Evolutionary conservation across 2,797 vertebrate species (phyloP), one percentile per base, ranked within the genome.

Genomic region (Crenuchus spilurus): DNA sequence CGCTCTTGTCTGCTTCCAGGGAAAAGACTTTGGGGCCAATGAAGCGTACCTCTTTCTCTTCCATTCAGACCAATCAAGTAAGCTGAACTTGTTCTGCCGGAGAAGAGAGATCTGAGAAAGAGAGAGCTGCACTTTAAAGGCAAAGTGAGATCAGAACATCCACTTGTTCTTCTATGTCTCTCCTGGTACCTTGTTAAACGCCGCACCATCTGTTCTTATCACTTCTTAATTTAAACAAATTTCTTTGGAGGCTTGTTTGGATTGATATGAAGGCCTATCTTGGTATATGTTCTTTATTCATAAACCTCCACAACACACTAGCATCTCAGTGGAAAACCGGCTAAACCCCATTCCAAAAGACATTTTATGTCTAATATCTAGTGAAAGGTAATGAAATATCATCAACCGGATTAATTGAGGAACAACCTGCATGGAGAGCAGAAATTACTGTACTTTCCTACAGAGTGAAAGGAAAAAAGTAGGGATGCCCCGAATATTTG

Each of bases 131-230:
- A 26, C 49, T 52, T 52, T 28, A 52, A 52, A 52, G 13, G 24
- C 24, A 10, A n/a, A 42, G 31, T 31, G 18, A 64, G 41, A 75
- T 67, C 30, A 33, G 39, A 46, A 44, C 41, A 28, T 39, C 13
- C 8, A 14, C 31, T 69, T 60, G 72, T 69, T 58, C 44, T 69
- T 48, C 74, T 46, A 11, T 63, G 63, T 41, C 48, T 39, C 49
- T 69, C 42, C 48, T 70, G 75, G 63, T 65, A 62, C 60, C 33
- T 41, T 70, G 57, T 78, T 62, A 46, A 67, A 58, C 55, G 63
- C 22, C 37, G 35, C 71, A 70, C 64, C 74, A 73, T 80, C 78
- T 82, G 74, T 72, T 66, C 42, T 65, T 71, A 67, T 66, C 52
- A 48, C 49, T 61, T 48, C 57, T 55, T 42, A 75, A 70, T 49